phyloP scores from a whole-genome alignment of 2,888 invertebrate genomes.

The Chrysolina americana region DNA sequence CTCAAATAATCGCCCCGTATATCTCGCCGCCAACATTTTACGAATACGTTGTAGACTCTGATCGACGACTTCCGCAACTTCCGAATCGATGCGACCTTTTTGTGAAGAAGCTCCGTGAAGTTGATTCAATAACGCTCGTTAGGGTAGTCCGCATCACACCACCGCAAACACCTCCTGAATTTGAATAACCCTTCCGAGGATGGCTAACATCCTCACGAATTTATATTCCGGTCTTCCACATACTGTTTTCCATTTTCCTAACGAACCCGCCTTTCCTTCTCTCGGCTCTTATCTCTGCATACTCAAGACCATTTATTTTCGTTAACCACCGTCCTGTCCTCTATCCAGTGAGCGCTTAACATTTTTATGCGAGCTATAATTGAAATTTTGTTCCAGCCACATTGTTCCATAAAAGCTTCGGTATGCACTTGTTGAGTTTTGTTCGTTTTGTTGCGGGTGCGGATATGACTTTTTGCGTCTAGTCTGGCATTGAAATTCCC shows the following conservation, averaged over 20 bases:
- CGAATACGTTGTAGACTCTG: neutral
- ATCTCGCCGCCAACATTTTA: neutral
- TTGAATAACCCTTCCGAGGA: constrained; percentile 31
- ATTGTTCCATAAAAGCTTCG: constrained; percentile 4
- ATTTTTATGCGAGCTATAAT: constrained; percentile 8
- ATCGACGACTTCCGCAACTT: neutral
- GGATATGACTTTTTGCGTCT: neutral
- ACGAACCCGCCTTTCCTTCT: neutral
- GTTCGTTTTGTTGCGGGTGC: neutral
- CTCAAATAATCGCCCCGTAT: neutral
- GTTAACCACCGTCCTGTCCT: neutral
- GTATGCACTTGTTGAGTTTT: constrained; percentile 9
- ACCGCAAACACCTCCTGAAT: constrained; percentile 25
- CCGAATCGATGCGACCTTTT: neutral
- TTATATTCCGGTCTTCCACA: constrained; percentile 11
- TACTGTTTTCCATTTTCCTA: constrained; percentile 14
- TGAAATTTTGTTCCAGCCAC: constrained; percentile 15
- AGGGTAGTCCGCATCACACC: neutral
- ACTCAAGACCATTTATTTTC: constrained; percentile 7
- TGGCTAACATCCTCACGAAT: neutral
- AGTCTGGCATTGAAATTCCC: too few species aligned
- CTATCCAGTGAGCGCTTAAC: constrained; percentile 12
- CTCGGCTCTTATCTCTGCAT: constrained; percentile 13
- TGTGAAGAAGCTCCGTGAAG: neutral
- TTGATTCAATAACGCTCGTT: constrained; percentile 11